These are phyloP conservation scores for Drosophila elegans DNA, from an alignment of 1,140 invertebrate genomes.

Conservation along the genomic window DNA sequence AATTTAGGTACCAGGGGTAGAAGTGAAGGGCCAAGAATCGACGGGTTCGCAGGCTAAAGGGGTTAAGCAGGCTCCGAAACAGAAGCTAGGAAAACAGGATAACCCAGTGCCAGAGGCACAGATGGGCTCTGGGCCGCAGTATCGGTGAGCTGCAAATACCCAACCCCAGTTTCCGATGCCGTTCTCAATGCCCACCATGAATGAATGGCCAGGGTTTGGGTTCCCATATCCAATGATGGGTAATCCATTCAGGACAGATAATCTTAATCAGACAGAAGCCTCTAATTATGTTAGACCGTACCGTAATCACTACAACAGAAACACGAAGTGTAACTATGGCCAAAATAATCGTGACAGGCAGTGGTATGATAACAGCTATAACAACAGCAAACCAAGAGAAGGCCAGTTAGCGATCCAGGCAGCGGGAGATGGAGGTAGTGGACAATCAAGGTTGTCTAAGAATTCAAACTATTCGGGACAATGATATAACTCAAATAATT, in stretches of 20 bases:
- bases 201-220: neutral
- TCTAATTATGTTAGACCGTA: neutral
- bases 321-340: neutral
- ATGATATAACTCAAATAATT: too few species aligned
- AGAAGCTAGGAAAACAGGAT: neutral
- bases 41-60: neutral
- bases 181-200: neutral
- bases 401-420: too few species aligned
- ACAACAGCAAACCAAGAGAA: neutral
- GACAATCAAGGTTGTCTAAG: too few species aligned
- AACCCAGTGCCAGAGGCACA: too few species aligned
- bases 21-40: neutral
- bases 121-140: neutral
- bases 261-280: neutral
- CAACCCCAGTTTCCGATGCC: slow-evolving; percentile 2
- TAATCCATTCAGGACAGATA: neutral
- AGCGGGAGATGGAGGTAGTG: too few species aligned
- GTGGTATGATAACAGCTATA: neutral
- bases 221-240: slow-evolving; percentile 3
- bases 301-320: neutral
- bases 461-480: too few species aligned
- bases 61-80: neutral
- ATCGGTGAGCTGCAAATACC: neutral
- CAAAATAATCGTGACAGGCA: neutral
- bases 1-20: neutral